Evolutionary conservation across 2,888 invertebrate genomes (phyloP).

Genomic region (Brachyopa scutellaris): DNA sequence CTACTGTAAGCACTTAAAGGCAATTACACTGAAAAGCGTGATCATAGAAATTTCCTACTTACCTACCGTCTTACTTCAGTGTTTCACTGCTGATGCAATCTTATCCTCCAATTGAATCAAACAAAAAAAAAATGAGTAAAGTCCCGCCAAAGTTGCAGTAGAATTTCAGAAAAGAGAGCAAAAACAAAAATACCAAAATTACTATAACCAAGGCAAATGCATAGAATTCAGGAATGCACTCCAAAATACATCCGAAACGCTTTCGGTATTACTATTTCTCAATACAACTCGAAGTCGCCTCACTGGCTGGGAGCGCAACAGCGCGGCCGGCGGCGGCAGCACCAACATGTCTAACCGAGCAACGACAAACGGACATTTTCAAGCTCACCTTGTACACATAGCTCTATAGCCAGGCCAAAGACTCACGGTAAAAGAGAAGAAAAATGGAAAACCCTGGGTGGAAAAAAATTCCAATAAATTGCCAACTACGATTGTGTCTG

Average conservation of each 20-base stretch:
- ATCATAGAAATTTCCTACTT: slow-evolving; percentile 30
- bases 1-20: background rate
- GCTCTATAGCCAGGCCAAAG: slow-evolving; percentile 37
- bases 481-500: slow-evolving; percentile 69
- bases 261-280: slow-evolving; percentile 28
- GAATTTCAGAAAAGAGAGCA: slow-evolving; percentile 4
- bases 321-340: slow-evolving; percentile 16
- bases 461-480: slow-evolving; percentile 59
- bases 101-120: slow-evolving; percentile 48
- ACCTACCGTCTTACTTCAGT: slow-evolving; percentile 27
- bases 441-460: slow-evolving; percentile 59
- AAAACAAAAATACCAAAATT: too few species aligned
- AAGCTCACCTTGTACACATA: slow-evolving; percentile 54
- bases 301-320: slow-evolving; percentile 45
- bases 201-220: too few species aligned
- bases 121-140: background rate
- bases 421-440: slow-evolving; percentile 14
- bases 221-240: slow-evolving; percentile 59
- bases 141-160: slow-evolving; percentile 2
- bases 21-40: slow-evolving; percentile 32
- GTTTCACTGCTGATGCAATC: slow-evolving; percentile 55
- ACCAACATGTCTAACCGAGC: slow-evolving; percentile 47
- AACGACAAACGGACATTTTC: slow-evolving; percentile 55
- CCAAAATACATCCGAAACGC: slow-evolving; percentile 34
- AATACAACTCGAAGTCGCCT: slow-evolving; percentile 55